These are phyloP conservation scores for Stenchaetothrips biformis DNA, from an alignment of 2,888 invertebrate species.

Conservation along the genomic window DNA sequence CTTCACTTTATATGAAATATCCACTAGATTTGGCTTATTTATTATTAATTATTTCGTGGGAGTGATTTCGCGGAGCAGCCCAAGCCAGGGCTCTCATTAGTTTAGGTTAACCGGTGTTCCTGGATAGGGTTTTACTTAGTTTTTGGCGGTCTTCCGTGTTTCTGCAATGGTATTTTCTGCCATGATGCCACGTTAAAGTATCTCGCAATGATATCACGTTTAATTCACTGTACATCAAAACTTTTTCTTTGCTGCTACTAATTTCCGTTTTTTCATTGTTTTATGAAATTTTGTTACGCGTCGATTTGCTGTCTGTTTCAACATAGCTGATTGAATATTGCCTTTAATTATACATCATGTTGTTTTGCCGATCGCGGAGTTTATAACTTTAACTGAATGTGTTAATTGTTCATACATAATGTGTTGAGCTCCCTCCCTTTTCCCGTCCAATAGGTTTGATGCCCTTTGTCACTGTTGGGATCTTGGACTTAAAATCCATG, in stretches of 20 bases:
- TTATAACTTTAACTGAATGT: not conserved
- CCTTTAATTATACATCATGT: not conserved
- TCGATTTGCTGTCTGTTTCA: not conserved
- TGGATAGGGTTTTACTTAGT: not conserved
- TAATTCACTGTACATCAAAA: too few relatives aligned
- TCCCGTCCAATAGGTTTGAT: not conserved
- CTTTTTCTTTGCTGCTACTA: too few relatives aligned
- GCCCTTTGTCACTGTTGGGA: too few relatives aligned
- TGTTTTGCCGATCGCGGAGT: not conserved
- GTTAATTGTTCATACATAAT: not conserved
- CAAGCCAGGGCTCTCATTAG: not conserved
- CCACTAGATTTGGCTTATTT: too few relatives aligned
- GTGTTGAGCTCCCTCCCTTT: not conserved
- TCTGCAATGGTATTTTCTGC: too few relatives aligned
- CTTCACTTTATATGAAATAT: too few relatives aligned
- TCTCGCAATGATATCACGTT: too few relatives aligned
- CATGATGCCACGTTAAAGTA: too few relatives aligned
- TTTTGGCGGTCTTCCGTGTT: not conserved
- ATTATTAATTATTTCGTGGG: too few relatives aligned
- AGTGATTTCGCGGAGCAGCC: not conserved
- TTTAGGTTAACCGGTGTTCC: not conserved
- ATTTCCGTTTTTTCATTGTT: too few relatives aligned
- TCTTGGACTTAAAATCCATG: too few relatives aligned
- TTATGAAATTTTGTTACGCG: not conserved
- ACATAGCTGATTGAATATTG: not conserved